Evolutionary conservation across 2,797 vertebrate species (phyloP).

Genomic region (Coccyzus lansbergi): DNA sequence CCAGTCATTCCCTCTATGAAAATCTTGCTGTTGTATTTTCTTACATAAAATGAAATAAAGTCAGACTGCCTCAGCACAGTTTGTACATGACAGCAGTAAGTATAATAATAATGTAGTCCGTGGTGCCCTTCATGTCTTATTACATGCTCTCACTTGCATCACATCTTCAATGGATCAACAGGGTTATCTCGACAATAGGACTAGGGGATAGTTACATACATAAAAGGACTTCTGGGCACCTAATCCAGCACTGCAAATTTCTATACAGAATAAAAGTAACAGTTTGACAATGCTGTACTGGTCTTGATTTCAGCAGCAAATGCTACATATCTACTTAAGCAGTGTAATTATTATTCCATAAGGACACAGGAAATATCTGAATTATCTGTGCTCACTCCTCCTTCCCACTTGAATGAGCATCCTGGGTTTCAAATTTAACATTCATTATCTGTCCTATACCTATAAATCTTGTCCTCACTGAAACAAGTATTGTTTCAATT

Average conservation of each 20-base stretch:
- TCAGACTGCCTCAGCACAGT: neutral
- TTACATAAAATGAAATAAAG: neutral
- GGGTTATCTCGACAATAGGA: neutral
- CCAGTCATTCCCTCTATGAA: neutral
- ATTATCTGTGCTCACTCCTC: neutral
- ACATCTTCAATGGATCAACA: neutral
- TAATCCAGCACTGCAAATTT: neutral
- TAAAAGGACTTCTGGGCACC: neutral
- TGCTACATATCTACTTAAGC: neutral
- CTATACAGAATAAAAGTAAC: neutral
- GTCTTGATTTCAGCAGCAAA: conserved; percentile 3
- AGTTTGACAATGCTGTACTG: neutral
- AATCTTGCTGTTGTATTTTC: neutral
- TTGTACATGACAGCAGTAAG: neutral
- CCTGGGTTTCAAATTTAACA: neutral
- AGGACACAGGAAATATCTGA: neutral
- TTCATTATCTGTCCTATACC: neutral
- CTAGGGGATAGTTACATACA: neutral
- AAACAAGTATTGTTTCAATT: too few relatives aligned
- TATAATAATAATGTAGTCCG: neutral
- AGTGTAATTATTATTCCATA: neutral
- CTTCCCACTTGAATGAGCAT: neutral
- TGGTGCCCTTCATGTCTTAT: neutral
- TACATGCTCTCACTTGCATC: neutral
- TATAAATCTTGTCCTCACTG: neutral